Evolutionary conservation across 2,797 vertebrate genomes (phyloP), one percentile per base, ranked within the genome.

Genomic region (Menidia menidia): DNA sequence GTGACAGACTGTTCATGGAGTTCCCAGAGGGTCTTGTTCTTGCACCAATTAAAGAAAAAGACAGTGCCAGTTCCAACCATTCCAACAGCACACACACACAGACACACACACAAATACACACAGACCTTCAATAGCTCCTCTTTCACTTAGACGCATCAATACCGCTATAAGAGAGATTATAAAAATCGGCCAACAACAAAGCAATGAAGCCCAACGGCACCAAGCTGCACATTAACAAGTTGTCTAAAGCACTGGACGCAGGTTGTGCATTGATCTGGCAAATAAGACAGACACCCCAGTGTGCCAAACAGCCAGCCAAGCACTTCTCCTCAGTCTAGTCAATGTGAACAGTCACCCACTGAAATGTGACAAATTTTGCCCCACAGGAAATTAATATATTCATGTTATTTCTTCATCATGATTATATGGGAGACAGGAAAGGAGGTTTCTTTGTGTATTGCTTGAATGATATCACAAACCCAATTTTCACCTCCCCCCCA

Each of bases 81-180:
- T 76, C 66, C 71, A 82, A 71, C 82, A 80, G 73, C 65, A 71
- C 69, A 56, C 67, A 67, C 55, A 63, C n/a, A n/a, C n/a, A 48
- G 60, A 45, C n/a, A 54, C 42, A 63, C 60, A 59, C 48, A 57
- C 43, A 56, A 19, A 62, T n/a, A n/a, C 60, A 73, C 58, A 60
- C 63, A 64, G 41, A 69, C 44, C 14, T 63, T 54, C 60, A 60
- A 78, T 71, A 81, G 62, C 69, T 77, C 71, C 74, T 62, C 62
- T 84, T 83, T 69, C 73, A 76, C 80, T 75, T 70, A 60, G 70
- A 42, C 32, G 56, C 84, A 82, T 92, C 88, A 69, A 91, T 92
- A 84, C 70, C 71, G 82, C 87, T 84, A 81, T 88, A 81, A 87
- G 79, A 78, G 86, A 87, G 85, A 91, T 91, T 90, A 90, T 89